These are phyloP conservation scores for Gnathonemus longibarbis DNA, from an alignment of 2,113 vertebrate species.

Conservation along the genomic window DNA sequence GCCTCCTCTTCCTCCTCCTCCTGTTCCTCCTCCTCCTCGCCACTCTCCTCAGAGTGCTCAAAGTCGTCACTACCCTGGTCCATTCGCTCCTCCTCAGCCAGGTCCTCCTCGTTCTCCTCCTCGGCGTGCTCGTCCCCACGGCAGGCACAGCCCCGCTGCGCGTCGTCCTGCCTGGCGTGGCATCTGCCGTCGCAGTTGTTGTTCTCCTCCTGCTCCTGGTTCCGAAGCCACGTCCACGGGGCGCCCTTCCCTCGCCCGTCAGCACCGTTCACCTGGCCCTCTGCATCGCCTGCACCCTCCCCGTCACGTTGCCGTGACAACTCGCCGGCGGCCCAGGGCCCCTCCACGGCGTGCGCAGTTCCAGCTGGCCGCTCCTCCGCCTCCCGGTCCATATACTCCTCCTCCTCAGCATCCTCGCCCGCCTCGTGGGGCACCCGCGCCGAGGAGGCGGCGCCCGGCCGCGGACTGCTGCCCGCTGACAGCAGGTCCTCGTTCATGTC, in stretches of 20 bases:
- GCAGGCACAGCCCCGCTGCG: conserved; percentile 54
- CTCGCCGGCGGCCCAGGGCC: conserved; percentile 24
- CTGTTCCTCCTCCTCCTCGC: conserved; percentile 67
- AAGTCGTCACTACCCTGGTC: conserved; percentile 98
- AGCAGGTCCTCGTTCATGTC: conserved; percentile 99
- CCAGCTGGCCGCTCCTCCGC: conserved; percentile 66
- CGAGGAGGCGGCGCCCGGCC: conserved; percentile 78
- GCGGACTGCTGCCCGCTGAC: conserved; percentile 89
- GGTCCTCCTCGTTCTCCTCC: conserved; percentile 40
- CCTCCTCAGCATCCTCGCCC: conserved; percentile 59
- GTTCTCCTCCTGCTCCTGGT: conserved; percentile 57
- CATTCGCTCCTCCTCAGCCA: conserved; percentile 77
- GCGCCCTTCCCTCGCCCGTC: conserved; percentile 68
- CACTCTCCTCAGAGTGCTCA: conserved; percentile 88
- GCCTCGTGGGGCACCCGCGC: conserved; percentile 88
- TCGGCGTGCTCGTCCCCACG: conserved; percentile 59
- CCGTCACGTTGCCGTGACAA: neutral
- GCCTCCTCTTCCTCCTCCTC: conserved; percentile 69
- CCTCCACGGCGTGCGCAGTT: conserved; percentile 20
- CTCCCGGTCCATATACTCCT: conserved; percentile 81
- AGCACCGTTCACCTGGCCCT: conserved; percentile 82
- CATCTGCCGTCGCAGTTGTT: conserved; percentile 49
- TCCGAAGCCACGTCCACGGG: conserved; percentile 60
- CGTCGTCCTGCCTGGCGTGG: conserved; percentile 57
- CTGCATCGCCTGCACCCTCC: conserved; percentile 37